phyloP scores from a whole-genome alignment of 2,888 invertebrate genomes.

The Heliconius erato region DNA sequence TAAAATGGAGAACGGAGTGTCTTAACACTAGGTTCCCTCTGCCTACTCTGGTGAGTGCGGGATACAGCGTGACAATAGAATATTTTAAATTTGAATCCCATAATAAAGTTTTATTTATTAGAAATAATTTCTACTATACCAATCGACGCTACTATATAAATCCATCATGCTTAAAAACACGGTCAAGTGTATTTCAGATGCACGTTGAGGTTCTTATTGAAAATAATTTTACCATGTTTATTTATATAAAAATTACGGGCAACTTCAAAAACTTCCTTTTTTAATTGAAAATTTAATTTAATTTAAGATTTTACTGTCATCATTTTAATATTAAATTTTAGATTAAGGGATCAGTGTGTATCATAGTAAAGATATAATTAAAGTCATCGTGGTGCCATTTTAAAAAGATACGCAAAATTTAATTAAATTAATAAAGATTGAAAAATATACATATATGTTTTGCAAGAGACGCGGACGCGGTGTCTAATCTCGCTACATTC shows the following conservation, averaged over 20 bases:
- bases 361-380: neutral
- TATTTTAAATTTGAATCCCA: neutral
- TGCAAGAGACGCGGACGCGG: too few species aligned
- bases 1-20: too few species aligned
- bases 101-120: neutral
- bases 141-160: slow-evolving; percentile 29
- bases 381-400: neutral
- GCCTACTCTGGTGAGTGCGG: too few species aligned
- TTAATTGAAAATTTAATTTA: neutral
- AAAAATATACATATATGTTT: too few species aligned
- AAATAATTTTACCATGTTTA: slow-evolving; percentile 16
- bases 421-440: too few species aligned
- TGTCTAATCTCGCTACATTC: too few species aligned
- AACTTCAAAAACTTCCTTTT: neutral
- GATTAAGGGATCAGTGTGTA: neutral
- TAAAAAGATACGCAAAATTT: neutral
- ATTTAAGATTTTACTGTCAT: neutral
- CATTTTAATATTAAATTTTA: neutral
- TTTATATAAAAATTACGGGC: neutral
- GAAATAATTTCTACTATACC: slow-evolving; percentile 12
- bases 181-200: slow-evolving; percentile 35
- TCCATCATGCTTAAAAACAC: slow-evolving; percentile 35
- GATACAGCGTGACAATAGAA: too few species aligned
- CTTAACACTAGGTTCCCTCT: too few species aligned
- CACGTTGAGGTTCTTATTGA: slow-evolving; percentile 21